Evolutionary conservation across 2,113 vertebrate species (phyloP).

Genomic region (Pungitius pungitius): DNA sequence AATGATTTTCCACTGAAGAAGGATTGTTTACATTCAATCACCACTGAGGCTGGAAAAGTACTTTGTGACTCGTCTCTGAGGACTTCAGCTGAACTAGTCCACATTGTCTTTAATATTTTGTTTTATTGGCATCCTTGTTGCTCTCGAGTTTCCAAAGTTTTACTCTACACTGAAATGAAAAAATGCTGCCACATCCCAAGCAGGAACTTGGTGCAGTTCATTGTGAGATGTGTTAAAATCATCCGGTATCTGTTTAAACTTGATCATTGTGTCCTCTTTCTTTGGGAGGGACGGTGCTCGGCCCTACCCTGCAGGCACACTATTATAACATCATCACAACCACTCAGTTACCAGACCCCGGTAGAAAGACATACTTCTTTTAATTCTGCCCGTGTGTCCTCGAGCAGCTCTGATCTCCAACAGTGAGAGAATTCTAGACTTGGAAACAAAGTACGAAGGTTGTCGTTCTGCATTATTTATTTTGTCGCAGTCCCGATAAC

Average conservation of each 20-base stretch:
- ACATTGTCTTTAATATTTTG: slow-evolving; percentile 46
- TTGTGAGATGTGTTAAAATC: slow-evolving; percentile 42
- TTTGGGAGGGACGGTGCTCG: slow-evolving; percentile 40
- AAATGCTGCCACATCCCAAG: slow-evolving; percentile 20
- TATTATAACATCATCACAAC: slow-evolving; percentile 41
- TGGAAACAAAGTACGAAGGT: slow-evolving; percentile 21
- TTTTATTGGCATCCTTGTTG: slow-evolving; percentile 46
- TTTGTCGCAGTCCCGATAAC: slow-evolving; percentile 9
- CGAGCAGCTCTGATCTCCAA: slow-evolving; percentile 27
- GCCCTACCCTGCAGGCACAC: slow-evolving; percentile 56
- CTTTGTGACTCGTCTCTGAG: slow-evolving; percentile 20
- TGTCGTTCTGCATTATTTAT: slow-evolving; percentile 50
- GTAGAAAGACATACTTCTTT: slow-evolving; percentile 32
- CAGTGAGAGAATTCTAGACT: slow-evolving; percentile 5
- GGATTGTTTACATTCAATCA: slow-evolving; percentile 60
- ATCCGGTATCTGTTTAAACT: slow-evolving; percentile 56
- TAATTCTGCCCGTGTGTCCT: slow-evolving; percentile 20
- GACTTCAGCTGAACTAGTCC: slow-evolving; percentile 45
- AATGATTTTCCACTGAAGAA: slow-evolving; percentile 53
- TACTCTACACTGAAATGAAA: neutral
- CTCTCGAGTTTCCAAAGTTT: slow-evolving; percentile 38
- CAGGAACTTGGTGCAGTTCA: slow-evolving; percentile 28
- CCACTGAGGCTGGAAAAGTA: slow-evolving; percentile 30
- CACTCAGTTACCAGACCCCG: slow-evolving; percentile 34
- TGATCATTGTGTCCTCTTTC: slow-evolving; percentile 48